Conservation (phyloP, 2,888 invertebrate species). For the Catocala nupta region DNA sequence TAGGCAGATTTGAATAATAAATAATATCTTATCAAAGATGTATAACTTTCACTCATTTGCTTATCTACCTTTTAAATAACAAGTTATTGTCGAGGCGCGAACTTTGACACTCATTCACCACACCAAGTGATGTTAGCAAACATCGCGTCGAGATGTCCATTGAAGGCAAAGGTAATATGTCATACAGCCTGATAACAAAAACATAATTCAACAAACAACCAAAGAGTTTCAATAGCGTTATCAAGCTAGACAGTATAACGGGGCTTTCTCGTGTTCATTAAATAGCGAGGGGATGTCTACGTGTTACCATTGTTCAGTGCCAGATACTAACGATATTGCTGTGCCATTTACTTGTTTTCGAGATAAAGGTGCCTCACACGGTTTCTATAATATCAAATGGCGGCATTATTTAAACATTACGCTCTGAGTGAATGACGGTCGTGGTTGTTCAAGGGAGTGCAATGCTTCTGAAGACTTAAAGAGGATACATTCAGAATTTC, state of each 20-base stretch:
- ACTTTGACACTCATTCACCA: too few species aligned
- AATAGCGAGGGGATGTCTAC: constrained; percentile 65
- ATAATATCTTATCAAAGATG: too few species aligned
- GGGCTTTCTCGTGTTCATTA: constrained; percentile 66
- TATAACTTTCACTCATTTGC: constrained; percentile 10
- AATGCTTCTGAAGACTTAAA: constrained; percentile 39
- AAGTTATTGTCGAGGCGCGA: too few species aligned
- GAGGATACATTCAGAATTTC: constrained; percentile 37
- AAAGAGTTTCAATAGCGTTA: constrained; percentile 46
- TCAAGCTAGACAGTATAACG: constrained; percentile 51
- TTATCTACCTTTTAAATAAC: constrained; percentile 13
- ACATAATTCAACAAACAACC: constrained; percentile 33
- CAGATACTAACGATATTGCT: constrained; percentile 74
- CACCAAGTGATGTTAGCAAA: not conserved
- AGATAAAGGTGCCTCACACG: constrained; percentile 72
- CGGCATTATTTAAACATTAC: constrained; percentile 61
- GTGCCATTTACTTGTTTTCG: constrained; percentile 67
- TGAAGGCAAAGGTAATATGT: constrained; percentile 30
- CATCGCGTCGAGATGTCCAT: not conserved
- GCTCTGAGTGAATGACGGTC: constrained; percentile 41
- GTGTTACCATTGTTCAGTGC: constrained; percentile 67
- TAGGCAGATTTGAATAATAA: too few species aligned
- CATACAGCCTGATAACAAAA: constrained; percentile 31
- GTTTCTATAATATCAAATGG: constrained; percentile 62
- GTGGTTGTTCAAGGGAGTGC: constrained; percentile 30